These are phyloP conservation scores for Drosophila santomea DNA, from an alignment of 1,140 invertebrate species.

Conservation along the genomic window DNA sequence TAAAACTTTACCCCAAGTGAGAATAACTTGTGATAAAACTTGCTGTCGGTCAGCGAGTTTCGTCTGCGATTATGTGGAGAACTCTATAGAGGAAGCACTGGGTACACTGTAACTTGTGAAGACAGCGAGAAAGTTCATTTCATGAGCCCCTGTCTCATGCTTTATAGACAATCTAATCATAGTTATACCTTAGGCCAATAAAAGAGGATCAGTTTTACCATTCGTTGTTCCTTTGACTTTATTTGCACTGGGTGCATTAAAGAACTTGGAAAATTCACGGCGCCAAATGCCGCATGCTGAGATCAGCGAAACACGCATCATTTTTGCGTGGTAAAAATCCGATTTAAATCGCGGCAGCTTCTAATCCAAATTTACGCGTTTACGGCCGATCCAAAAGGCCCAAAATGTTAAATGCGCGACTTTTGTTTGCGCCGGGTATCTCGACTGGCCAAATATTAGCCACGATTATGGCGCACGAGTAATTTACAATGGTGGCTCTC, in stretches of 20 bases:
- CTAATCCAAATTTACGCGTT: constrained; percentile 44
- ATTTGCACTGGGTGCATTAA: background rate
- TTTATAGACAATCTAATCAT: background rate
- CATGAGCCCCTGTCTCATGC: background rate
- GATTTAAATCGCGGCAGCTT: constrained; percentile 2
- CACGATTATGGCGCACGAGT: background rate
- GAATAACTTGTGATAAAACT: constrained; percentile 18
- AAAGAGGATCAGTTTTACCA: background rate
- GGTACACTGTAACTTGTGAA: constrained; percentile 4
- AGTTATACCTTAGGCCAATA: background rate
- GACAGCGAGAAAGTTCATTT: background rate
- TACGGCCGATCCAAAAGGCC: background rate
- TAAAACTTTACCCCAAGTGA: background rate
- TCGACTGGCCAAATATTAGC: constrained; percentile 28
- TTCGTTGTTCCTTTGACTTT: background rate
- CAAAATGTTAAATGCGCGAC: constrained; percentile 15
- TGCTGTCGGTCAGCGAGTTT: background rate
- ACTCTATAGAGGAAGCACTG: constrained; percentile 6
- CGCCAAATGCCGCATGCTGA: background rate
- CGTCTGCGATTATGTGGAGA: background rate
- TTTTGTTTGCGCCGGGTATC: constrained; percentile 14
- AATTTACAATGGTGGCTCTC: constrained; percentile 9
- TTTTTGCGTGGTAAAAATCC: constrained; percentile 23
- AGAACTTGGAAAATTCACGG: too few species aligned
- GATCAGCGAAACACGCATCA: constrained; percentile 5